Evolutionary conservation across 2,888 invertebrate genomes (phyloP).

Genomic region (Pristionchus arcanus): DNA sequence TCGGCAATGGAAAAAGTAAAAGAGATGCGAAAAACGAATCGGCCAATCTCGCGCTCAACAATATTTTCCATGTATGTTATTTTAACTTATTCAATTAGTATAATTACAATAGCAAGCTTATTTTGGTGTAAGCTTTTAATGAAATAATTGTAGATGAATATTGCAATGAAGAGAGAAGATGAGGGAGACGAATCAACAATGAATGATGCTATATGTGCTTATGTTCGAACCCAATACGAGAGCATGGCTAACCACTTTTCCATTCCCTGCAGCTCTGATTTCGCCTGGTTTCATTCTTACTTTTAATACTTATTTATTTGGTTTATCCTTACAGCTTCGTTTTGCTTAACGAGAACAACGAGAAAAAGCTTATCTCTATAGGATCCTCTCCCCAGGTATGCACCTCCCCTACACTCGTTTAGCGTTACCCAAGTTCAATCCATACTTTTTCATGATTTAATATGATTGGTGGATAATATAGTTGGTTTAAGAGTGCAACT

Average conservation of each 20-base stretch:
- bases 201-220: constrained; percentile 9
- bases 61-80: constrained; percentile 58
- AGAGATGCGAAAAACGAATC: constrained; percentile 66
- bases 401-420: background rate
- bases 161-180: background rate
- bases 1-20: constrained; percentile 63
- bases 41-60: constrained; percentile 62
- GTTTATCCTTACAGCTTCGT: constrained; percentile 60
- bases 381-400: constrained; percentile 53
- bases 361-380: constrained; percentile 55
- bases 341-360: constrained; percentile 61
- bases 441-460: background rate
- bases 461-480: background rate
- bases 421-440: background rate
- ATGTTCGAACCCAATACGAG: constrained; percentile 25
- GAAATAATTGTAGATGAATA: constrained; percentile 27
- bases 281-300: background rate
- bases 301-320: background rate
- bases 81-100: too few relatives aligned
- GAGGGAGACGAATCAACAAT: background rate
- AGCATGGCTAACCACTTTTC: constrained; percentile 43
- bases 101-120: background rate
- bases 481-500: constrained; percentile 2
- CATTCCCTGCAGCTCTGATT: background rate
- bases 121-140: background rate